Base-by-base conservation (phyloP, 2,797 vertebrate genomes). In the Pristis pectinata region DNA sequence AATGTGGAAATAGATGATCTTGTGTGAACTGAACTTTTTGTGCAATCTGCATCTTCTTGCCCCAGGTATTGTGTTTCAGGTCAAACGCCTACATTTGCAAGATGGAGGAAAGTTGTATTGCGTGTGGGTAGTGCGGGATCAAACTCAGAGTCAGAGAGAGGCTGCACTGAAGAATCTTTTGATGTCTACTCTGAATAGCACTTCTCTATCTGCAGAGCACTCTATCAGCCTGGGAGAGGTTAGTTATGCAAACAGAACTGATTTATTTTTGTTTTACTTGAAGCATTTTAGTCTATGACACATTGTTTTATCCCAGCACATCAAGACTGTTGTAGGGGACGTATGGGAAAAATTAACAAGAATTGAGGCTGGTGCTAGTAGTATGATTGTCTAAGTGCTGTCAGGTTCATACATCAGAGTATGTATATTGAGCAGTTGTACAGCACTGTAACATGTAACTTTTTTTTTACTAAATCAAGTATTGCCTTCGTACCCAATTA, bases 41-140 rank as follows among this genome's bases (percentile, higher is more conserved):
- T 76, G 30, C 49, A n/a, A 30, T 53, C 24, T 56, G 30, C 37
- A 95, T 8, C 94, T 17, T 56, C 13, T 95, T 95, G 70, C 74
- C 94, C 0, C 95, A 99, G 99, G 97, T 94, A 95, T 99, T 94
- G 96, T 96, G 95, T 98, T 98, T 83, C 97, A 99, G 72, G 97
- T 99, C 77, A 97, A 96, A 83, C 96, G 96, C 41, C 96, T 97
- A 53, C 94, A 97, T 87, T 96, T 98, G 67, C 96, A 95, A 24
- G 96, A 97, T 64, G 96, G 97, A 2, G 80, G 96, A 27, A 72
- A 95, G 2, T 95, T 99, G 94, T 98, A 98, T 97, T 98, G 98
- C 95, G 96, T 99, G 94, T 99, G 98, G 98, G 95, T 99, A 83
- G 97, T 97, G 95, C 97, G 97, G 53, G 97, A 97, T 95, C 96